Evolutionary conservation across 2,797 vertebrate genomes (phyloP).

Genomic region (Chaetodon trifasciatus): DNA sequence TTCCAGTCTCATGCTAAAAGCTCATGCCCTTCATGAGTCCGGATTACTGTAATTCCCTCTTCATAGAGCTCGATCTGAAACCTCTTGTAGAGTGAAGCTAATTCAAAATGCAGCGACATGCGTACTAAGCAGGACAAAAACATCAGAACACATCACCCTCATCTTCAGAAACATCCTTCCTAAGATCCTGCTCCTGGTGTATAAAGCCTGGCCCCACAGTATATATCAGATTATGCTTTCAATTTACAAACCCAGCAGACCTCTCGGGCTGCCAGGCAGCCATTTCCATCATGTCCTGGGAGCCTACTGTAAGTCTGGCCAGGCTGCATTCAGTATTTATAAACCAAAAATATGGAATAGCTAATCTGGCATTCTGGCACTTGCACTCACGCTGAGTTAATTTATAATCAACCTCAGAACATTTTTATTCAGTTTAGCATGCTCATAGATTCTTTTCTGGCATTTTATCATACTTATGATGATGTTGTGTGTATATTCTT

Average conservation of each 20-base stretch:
- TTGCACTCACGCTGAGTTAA: not conserved
- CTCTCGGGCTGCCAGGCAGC: not conserved
- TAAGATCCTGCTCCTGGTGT: not conserved
- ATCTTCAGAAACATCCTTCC: not conserved
- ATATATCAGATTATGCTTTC: constrained; percentile 17
- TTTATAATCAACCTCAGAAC: too few relatives aligned
- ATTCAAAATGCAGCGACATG: too few relatives aligned
- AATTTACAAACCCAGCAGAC: constrained; percentile 24
- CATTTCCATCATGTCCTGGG: not conserved
- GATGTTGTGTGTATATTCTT: too few relatives aligned
- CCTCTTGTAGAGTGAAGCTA: not conserved
- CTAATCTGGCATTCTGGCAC: not conserved
- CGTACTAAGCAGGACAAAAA: not conserved
- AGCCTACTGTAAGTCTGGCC: not conserved
- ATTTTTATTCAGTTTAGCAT: too few relatives aligned
- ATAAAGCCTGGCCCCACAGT: not conserved
- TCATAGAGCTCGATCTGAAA: not conserved
- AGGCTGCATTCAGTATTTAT: not conserved
- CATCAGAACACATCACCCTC: not conserved
- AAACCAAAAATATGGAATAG: not conserved
- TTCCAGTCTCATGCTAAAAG: not conserved
- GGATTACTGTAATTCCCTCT: constrained; percentile 6
- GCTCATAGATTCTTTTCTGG: not conserved
- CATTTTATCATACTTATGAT: too few relatives aligned
- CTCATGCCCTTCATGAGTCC: not conserved